Evolutionary conservation across 1,140 invertebrate genomes (phyloP), one percentile per base, ranked within the genome.

Genomic region (Sinonovacula constricta): DNA sequence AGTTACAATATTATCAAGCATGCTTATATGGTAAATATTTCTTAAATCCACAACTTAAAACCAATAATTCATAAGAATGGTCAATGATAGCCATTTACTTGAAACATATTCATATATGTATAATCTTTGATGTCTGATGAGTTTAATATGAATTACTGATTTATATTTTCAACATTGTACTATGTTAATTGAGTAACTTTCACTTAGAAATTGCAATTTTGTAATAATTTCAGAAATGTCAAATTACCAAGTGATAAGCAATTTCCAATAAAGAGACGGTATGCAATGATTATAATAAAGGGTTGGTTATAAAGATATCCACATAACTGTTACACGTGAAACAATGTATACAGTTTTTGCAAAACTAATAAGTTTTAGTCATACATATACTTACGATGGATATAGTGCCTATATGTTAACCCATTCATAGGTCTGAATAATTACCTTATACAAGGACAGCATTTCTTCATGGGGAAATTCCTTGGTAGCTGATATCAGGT

Each of bases 401-500:
- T 12, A n/a, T 12, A 7, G 34, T 53, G 7, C 0, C 45, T 14
- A 2, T 30, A 70, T 57, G 33, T 24, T 33, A 34, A 4, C 10
- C 3, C 36, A 10, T 34, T 54, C 1, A 18, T 31, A 15, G 15
- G 2, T 22, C 31, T 54, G 28, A 53, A 28, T 24, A 53, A 30
- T 18, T 67, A 67, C 65, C n/a, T 53, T 67, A 39, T 67, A 67
- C 15, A 45, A 28, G 36, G 36, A 34, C 10, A 67, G 7, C 3
- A 53, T 22, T 30, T 53, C 28, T 28, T 67, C 65, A 80, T 93
- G 86, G 7, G 94, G 94, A 92, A 98, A 98, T 86, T 96, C 93
- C 70, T 94, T 91, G 54, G 95, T 94, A 0, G 95, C 95, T 89
- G 95, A 94, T 86, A 95, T 97, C 71, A 95, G 91, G 88, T 97